Evolutionary conservation across 2,888 invertebrate species (phyloP).

Genomic region (Campopleginae sp.): DNA sequence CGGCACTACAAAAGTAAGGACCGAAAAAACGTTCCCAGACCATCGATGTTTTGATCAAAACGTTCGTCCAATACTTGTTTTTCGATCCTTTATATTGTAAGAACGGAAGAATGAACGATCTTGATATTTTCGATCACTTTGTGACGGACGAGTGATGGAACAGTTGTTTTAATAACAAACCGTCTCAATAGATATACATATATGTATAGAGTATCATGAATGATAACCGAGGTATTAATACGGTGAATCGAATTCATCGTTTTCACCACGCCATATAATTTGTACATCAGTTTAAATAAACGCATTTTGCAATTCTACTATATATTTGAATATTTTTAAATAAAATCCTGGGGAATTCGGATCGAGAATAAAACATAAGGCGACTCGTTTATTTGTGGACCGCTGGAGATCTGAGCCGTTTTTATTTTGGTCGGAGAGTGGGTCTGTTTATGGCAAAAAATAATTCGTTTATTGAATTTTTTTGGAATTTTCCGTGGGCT

Average conservation of each 20-base stretch:
- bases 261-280: conserved; percentile 60
- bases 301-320: conserved; percentile 51
- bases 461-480: too few species aligned
- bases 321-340: conserved; percentile 7
- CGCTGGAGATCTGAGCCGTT: too few species aligned
- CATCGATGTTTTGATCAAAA: background rate
- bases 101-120: background rate
- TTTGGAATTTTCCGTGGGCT: too few species aligned
- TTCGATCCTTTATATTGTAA: background rate
- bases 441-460: too few species aligned
- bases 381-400: too few species aligned
- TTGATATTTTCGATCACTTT: background rate
- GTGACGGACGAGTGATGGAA: background rate
- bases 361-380: background rate
- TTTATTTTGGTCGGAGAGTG: too few species aligned
- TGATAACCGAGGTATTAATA: conserved; percentile 31
- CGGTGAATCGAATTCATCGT: conserved; percentile 52
- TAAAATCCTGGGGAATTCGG: background rate
- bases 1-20: background rate
- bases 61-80: background rate
- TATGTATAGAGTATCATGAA: conserved; percentile 34
- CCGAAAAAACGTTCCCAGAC: background rate
- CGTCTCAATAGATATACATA: background rate
- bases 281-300: conserved; percentile 60
- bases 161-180: background rate